Base-by-base conservation (phyloP, 1,140 invertebrate species). In the Danaus melanippus region DNA sequence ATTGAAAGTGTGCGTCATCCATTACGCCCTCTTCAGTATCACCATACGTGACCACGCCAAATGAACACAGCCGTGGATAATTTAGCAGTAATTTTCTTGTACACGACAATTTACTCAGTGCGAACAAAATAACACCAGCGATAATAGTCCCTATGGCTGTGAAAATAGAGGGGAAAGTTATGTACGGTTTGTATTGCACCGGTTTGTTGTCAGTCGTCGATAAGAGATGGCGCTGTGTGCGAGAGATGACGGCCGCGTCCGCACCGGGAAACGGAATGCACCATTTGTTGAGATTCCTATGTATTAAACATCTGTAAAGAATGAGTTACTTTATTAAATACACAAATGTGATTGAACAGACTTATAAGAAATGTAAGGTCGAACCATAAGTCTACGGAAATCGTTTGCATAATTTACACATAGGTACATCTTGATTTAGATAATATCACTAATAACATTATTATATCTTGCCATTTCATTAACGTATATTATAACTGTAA, bases 221-320 rank as follows among this genome's bases (percentile, higher is more conserved):
- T 68, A 91, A 93, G 3, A 93, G 89, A 72, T 90, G 91, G 46
- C 92, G 89, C 66, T 97, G 95, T 1, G 94, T 92, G 15, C 95
- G 89, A 51, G 90, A 74, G 4, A 94, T 91, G 8, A 98, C 91
- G 8, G 94, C 92, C 54, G 90, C 89, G 88, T 98, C 97, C 15
- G 93, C 88, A 8, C 94, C 94, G 0, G 90, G 90, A 80, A 97
- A 97, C 10, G 93, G 91, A 1, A 93, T 42, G 67, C 92, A 93
- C 90, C 92, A 97, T 4, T 90, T 84, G 15, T 91, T 77, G 2
- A 89, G 61, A 52, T 88, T 91, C 49, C 89, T 89, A 71, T 94
- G 95, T 9, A 96, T 58, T 1, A 84, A 47, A 1, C 84, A 67
- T 58, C 92, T 93, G 69, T 10, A 66, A 70, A 44, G 0, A 42